Base-by-base conservation (phyloP, 2,113 vertebrate species). In the Aramus guarauna region DNA sequence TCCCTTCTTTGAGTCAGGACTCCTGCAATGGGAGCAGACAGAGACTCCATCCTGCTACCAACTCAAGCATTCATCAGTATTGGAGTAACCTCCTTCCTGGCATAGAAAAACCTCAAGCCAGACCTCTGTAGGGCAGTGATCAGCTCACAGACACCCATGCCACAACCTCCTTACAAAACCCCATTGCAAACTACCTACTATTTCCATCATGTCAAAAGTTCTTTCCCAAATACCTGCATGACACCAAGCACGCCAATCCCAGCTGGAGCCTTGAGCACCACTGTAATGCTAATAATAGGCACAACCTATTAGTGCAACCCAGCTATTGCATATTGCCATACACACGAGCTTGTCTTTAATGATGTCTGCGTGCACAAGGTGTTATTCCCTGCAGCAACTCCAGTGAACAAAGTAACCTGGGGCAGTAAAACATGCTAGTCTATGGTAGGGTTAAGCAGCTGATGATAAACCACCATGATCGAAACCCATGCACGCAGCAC, bases 251-350 rank as follows among this genome's bases (percentile, higher is more conserved):
- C 2, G 9, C 58, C 58, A 11, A 11, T 36, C 36, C 56, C 86
- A 85, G 69, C 32, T 3, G 0, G 52, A 56, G 52, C 62, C 53
- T 32, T 0, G 0, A 79, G 72, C 18, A 2, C 19, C 32, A 10
- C 43, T 79, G 66, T 14, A 11, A 41, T 36, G 41, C 12, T 73
- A 68, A 43, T 39, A 52, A 87, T 9, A 94, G 82, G 24, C 50
- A 85, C 41, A 74, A 7, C 36, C 56, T 14, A 5, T 34, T 6
- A 59, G 41, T 43, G 68, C 41, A 63, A 23, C 60, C 26, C 59
- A 55, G 71, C 41, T n/a, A 60, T 34, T 52, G 71, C 45, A 8
- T 8, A 24, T n/a, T 78, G 85, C 83, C 8, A 5, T 39, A 11
- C 56, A 62, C 60, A 43, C 5, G 2, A 74, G 82, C 37, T 66